Conservation (phyloP, 2,113 vertebrate genomes). For the Sciurus niger region DNA sequence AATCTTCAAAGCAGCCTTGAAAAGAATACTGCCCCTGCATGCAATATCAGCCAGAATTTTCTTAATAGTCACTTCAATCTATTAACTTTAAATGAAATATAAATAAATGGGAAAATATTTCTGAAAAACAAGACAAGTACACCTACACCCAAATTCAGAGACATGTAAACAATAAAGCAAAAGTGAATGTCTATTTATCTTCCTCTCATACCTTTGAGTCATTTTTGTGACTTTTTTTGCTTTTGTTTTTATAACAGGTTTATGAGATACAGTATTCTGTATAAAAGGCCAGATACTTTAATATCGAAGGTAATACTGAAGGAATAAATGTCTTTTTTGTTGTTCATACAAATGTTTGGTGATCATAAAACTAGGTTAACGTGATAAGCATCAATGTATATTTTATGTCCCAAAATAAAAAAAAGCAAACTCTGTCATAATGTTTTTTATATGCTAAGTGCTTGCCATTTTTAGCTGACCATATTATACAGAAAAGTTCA, state of each 20-base stretch:
- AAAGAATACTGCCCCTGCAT: neutral
- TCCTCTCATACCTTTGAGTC: neutral
- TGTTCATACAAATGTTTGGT: neutral
- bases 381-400: neutral
- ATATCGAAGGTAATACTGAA: too few relatives aligned
- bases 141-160: neutral
- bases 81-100: neutral
- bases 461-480: neutral
- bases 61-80: neutral
- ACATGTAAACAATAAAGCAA: constrained; percentile 19
- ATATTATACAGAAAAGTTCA: neutral
- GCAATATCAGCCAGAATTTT: neutral
- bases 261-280: neutral
- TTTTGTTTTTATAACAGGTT: neutral
- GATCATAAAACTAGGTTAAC: neutral
- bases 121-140: neutral
- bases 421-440: neutral
- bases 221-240: neutral
- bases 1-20: neutral
- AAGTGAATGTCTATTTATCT: neutral
- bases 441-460: constrained; percentile 18
- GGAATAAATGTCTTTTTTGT: too few relatives aligned
- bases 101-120: neutral
- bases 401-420: neutral
- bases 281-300: neutral